These are phyloP conservation scores for Heliconius cydno DNA, from an alignment of 2,888 invertebrate genomes.

Conservation along the genomic window DNA sequence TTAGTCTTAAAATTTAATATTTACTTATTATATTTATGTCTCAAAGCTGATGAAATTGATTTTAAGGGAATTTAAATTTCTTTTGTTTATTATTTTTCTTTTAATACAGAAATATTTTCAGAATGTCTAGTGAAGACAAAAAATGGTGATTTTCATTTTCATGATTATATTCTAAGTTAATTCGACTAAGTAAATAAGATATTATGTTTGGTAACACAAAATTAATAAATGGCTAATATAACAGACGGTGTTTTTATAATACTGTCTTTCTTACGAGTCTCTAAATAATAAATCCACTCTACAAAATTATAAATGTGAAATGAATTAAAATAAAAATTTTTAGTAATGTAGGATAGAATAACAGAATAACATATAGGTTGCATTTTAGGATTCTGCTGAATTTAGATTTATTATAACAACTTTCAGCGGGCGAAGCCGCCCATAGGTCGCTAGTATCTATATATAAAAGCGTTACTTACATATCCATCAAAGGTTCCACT, in stretches of 20 bases:
- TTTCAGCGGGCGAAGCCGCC: too few relatives aligned
- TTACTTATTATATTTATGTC: not conserved
- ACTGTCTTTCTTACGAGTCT: not conserved
- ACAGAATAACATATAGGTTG: too few relatives aligned
- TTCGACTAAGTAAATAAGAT: not conserved
- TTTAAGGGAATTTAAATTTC: not conserved
- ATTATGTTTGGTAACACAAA: not conserved
- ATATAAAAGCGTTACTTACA: slow-evolving; percentile 1
- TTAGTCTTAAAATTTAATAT: not conserved
- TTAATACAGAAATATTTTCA: not conserved
- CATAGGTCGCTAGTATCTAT: not conserved
- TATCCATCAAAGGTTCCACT: slow-evolving; percentile 1
- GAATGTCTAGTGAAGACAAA: not conserved
- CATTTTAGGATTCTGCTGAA: too few relatives aligned
- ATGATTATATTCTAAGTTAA: not conserved
- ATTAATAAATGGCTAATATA: not conserved
- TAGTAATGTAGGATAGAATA: too few relatives aligned
- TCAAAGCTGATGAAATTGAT: not conserved
- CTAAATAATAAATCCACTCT: not conserved
- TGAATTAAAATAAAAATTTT: too few relatives aligned
- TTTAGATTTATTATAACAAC: too few relatives aligned
- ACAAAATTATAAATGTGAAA: too few relatives aligned
- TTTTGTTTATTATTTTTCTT: not conserved
- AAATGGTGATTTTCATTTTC: not conserved
- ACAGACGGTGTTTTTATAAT: not conserved